These are phyloP conservation scores for Lamprotornis superbus DNA, from an alignment of 2,113 vertebrate genomes.

Conservation along the genomic window DNA sequence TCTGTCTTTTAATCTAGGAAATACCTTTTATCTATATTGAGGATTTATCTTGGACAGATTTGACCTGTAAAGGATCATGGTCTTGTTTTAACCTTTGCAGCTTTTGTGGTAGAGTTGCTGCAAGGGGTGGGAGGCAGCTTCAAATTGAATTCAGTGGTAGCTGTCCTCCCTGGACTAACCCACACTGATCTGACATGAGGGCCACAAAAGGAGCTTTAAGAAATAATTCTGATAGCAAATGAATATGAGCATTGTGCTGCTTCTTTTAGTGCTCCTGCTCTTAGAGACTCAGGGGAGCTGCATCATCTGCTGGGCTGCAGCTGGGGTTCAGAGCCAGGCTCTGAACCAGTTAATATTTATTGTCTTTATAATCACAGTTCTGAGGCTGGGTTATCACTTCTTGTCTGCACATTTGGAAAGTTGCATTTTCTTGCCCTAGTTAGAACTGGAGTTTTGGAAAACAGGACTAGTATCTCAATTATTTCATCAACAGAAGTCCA, in stretches of 20 bases:
- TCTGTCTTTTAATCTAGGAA: background rate
- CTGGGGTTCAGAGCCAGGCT: background rate
- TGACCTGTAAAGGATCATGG: background rate
- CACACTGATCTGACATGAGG: background rate
- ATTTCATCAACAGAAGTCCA: background rate
- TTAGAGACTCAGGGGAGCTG: background rate
- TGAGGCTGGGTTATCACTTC: background rate
- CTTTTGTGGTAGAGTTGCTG: background rate
- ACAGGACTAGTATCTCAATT: background rate
- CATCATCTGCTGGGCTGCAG: background rate
- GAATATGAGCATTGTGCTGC: background rate
- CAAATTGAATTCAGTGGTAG: background rate
- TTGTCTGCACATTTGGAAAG: background rate
- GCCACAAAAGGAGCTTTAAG: background rate
- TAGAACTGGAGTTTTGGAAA: background rate
- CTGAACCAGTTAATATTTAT: background rate
- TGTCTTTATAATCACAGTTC: background rate
- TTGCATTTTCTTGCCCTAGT: fast-evolving
- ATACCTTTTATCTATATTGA: background rate
- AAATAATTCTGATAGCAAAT: background rate
- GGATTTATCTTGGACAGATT: background rate
- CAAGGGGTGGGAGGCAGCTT: background rate
- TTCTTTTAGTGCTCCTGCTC: background rate
- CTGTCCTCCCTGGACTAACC: background rate
- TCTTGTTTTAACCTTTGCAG: background rate